Conservation (phyloP, 1,140 invertebrate genomes). For the Fopius arisanus region DNA sequence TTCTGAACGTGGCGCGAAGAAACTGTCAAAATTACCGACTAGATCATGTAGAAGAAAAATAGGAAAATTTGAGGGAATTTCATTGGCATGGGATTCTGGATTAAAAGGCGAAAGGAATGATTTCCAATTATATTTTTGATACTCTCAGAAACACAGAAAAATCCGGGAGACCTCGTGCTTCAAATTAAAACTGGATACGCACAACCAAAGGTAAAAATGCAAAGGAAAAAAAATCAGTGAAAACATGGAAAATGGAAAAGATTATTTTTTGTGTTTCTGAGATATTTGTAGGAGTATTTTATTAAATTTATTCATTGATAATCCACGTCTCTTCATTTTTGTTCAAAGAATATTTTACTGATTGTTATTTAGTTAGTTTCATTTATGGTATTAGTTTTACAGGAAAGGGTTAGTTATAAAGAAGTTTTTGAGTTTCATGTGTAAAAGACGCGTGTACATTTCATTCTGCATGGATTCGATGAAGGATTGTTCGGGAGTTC, state of each 20-base stretch:
- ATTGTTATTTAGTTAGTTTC: not conserved
- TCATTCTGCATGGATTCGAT: not conserved
- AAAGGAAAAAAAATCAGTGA: too few relatives aligned
- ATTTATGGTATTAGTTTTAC: not conserved
- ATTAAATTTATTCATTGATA: not conserved
- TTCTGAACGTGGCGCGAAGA: not conserved
- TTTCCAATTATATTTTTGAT: conserved; percentile 43
- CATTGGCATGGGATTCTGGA: not conserved
- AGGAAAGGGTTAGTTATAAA: not conserved
- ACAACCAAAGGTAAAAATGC: too few relatives aligned
- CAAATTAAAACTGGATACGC: too few relatives aligned
- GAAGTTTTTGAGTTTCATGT: not conserved
- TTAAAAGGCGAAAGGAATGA: not conserved
- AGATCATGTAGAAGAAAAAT: not conserved
- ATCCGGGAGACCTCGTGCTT: not conserved
- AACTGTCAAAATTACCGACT: not conserved
- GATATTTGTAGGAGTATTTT: not conserved
- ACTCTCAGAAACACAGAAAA: conserved; percentile 31
- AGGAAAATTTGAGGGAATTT: conserved; percentile 5
- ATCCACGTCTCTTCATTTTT: not conserved
- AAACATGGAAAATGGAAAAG: not conserved
- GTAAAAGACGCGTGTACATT: not conserved
- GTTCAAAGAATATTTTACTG: not conserved
- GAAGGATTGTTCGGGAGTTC: not conserved
- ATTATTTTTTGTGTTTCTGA: not conserved